These are phyloP conservation scores for Eutrigla gurnardus DNA, from an alignment of 2,797 vertebrate species.

Conservation along the genomic window DNA sequence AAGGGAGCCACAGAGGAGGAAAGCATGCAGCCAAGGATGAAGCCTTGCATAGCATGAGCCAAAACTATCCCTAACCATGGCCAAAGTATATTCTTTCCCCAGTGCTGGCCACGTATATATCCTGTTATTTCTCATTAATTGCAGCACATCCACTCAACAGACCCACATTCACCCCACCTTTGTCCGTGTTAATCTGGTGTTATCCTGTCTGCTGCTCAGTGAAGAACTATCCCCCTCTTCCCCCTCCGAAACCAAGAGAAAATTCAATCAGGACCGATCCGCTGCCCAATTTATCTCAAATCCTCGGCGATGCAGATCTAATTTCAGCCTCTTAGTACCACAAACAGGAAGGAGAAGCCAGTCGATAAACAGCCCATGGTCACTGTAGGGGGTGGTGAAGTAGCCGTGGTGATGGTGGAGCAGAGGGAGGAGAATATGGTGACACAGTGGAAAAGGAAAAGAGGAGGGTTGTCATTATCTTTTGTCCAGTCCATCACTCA, in stretches of 20 bases:
- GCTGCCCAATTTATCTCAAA: constrained; percentile 81
- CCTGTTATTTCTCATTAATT: neutral
- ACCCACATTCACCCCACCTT: constrained; percentile 25
- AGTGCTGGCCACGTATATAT: neutral
- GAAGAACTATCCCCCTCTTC: constrained; percentile 33
- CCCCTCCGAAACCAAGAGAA: constrained; percentile 57
- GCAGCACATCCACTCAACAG: constrained; percentile 16
- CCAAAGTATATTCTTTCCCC: neutral
- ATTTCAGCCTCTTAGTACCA: constrained; percentile 83
- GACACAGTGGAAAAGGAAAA: constrained; percentile 63
- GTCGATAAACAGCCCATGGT: constrained; percentile 79
- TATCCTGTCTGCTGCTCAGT: constrained; percentile 55
- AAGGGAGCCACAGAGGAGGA: constrained; percentile 28
- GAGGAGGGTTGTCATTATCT: constrained; percentile 52
- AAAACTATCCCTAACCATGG: neutral
- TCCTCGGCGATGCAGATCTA: constrained; percentile 80
- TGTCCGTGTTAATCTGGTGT: constrained; percentile 32
- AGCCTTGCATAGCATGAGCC: neutral
- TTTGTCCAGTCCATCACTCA: constrained; percentile 53
- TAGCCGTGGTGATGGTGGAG: constrained; percentile 27
- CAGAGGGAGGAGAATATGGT: constrained; percentile 47
- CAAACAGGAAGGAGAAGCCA: constrained; percentile 79
- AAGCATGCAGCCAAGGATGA: constrained; percentile 18
- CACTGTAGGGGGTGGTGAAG: constrained; percentile 52
- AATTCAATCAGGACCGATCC: constrained; percentile 78